Evolutionary conservation across 2,113 vertebrate genomes (phyloP).

Genomic region (Limnothrissa miodon): DNA sequence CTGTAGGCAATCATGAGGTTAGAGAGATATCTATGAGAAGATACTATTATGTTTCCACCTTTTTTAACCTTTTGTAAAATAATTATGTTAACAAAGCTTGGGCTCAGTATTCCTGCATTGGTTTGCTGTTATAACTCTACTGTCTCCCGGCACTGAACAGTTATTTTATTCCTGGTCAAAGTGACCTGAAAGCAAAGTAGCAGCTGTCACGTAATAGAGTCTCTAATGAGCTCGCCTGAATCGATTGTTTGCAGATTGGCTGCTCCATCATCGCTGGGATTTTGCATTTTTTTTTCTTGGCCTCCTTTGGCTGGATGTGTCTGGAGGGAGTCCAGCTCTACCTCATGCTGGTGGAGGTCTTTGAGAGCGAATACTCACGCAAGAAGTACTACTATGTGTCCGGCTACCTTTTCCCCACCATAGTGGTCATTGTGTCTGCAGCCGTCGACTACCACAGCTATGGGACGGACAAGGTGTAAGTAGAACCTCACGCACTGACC

Average conservation of each 20-base stretch:
- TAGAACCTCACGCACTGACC: slow-evolving; percentile 53
- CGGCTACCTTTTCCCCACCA: slow-evolving; percentile 95
- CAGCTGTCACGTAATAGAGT: neutral
- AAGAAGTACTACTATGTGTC: slow-evolving; percentile 98
- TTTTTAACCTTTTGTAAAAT: neutral
- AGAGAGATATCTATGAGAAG: neutral
- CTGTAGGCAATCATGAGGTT: neutral
- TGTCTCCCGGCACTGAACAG: neutral
- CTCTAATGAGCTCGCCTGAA: neutral
- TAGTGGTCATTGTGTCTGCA: slow-evolving; percentile 94
- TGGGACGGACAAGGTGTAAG: slow-evolving; percentile 93
- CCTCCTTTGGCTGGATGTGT: slow-evolving; percentile 99
- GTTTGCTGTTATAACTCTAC: too few relatives aligned
- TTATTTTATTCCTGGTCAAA: neutral
- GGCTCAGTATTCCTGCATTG: neutral
- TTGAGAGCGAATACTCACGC: slow-evolving; percentile 98
- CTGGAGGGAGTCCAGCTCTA: slow-evolving; percentile 97
- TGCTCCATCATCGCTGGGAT: slow-evolving; percentile 95
- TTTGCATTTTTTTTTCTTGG: slow-evolving; percentile 97
- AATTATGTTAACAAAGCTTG: neutral
- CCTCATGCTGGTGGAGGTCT: slow-evolving; percentile 97
- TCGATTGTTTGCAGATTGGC: slow-evolving; percentile 76
- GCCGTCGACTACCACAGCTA: slow-evolving; percentile 97
- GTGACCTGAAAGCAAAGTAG: neutral
- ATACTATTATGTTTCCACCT: neutral